phyloP scores from a whole-genome alignment of 2,113 vertebrate species.

The Megaleporinus macrocephalus region DNA sequence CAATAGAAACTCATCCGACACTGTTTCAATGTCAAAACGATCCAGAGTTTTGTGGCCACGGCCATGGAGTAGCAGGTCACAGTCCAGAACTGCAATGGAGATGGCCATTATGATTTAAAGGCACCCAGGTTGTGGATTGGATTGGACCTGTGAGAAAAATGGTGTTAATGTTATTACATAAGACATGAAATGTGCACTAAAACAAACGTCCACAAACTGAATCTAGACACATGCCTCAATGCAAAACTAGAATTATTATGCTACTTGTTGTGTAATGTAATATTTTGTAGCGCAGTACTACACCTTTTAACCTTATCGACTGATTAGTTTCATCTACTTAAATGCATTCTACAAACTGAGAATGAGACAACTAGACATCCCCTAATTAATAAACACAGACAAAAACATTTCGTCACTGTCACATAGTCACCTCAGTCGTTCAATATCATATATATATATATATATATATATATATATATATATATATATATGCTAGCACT shows the following conservation, averaged over 20 bases:
- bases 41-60: constrained; percentile 92
- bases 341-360: too few species aligned
- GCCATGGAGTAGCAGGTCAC: constrained; percentile 93
- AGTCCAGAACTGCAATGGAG: constrained; percentile 90
- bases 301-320: too few species aligned
- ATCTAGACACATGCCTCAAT: too few species aligned
- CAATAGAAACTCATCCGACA: constrained; percentile 88
- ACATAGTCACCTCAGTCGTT: not conserved
- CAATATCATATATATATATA: too few species aligned
- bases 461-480: too few species aligned
- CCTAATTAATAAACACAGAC: too few species aligned
- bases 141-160: not conserved
- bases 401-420: too few species aligned
- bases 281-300: too few species aligned
- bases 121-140: not conserved
- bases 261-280: too few species aligned
- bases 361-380: too few species aligned
- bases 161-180: not conserved
- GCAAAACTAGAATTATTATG: too few species aligned
- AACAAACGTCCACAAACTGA: not conserved
- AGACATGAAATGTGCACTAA: not conserved
- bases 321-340: too few species aligned
- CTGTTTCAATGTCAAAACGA: constrained; percentile 90
- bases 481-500: not conserved
- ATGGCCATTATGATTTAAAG: constrained; percentile 82